Base-by-base conservation (phyloP, 2,888 invertebrate genomes). In the Drosophila neotestacea region DNA sequence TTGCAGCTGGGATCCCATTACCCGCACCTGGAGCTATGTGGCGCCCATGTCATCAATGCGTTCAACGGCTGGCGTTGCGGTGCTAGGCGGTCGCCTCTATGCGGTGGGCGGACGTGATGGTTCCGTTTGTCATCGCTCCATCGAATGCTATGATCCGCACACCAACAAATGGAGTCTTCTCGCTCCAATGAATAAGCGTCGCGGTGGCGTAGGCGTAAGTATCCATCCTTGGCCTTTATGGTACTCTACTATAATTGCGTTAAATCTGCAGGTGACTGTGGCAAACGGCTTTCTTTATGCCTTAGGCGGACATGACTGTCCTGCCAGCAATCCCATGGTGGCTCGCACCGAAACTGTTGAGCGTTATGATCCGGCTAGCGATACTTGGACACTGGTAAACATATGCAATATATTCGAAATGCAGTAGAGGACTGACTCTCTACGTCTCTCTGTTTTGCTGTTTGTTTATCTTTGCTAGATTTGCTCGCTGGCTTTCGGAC, bases 61-160 rank as follows among this genome's bases (percentile, higher is more conserved):
- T 54, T 92, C 92, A 81, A 98, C 98, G 16, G 97, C 97, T 70
- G 98, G 98, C 36, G 97, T 98, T 38, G 97, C 97, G 61, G 96
- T 97, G 50, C 94, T 98, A 52, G 95, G 96, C 82, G 96, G 94
- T 36, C 96, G 97, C 82, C 93, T 98, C 71, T 98, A 97, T 93
- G 98, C 97, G 4, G 97, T 97, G 47, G 98, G 98, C 44, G 98
- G 98, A 0, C 95, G 98, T 59, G 98, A 98, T 93, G 97, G 98
- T 50, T 96, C 96, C 75, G 96, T 97, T 1, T 98, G 98, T 90
- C 94, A 98, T 75, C 95, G 96, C 81, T 96, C 97, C 36, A 97
- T 98, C 0, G 98, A 98, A 93, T 96, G 96, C 92, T 96, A 95
- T 92, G 95, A 96, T 93, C 96, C 96, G 16, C 94, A 94, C 75